Evolutionary conservation across 2,888 invertebrate genomes (phyloP).

Genomic region (Diachrysia chrysitis): DNA sequence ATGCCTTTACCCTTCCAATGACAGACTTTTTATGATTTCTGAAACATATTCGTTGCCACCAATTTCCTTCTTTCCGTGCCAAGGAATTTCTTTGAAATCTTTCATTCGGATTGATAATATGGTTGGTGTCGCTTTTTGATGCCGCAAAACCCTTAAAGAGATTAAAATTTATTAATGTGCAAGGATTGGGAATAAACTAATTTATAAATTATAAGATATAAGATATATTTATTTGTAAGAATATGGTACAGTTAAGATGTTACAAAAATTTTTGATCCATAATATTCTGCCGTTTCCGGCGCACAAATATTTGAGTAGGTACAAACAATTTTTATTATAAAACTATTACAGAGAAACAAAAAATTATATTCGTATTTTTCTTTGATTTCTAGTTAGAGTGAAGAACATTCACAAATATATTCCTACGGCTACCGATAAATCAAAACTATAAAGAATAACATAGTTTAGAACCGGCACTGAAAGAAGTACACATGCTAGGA

Average conservation of each 20-base stretch:
- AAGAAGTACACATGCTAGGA: conserved; percentile 47
- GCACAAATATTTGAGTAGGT: too few relatives aligned
- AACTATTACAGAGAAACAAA: too few relatives aligned
- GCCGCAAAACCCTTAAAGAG: not conserved
- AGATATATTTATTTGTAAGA: too few relatives aligned
- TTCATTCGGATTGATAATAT: not conserved
- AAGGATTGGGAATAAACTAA: too few relatives aligned
- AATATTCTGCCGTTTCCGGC: too few relatives aligned
- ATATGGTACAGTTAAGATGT: too few relatives aligned
- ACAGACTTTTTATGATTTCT: conserved; percentile 50
- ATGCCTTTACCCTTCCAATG: conserved; percentile 49
- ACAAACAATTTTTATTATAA: too few relatives aligned
- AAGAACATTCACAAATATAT: not conserved
- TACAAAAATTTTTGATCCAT: too few relatives aligned
- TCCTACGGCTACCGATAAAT: not conserved
- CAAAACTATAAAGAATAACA: conserved; percentile 5
- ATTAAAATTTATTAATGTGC: too few relatives aligned
- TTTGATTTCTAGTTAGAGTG: not conserved
- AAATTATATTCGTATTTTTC: too few relatives aligned
- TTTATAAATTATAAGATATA: too few relatives aligned
- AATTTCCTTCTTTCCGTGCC: conserved; percentile 23
- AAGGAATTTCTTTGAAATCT: not conserved
- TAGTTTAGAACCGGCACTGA: not conserved
- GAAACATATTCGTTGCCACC: conserved; percentile 34
- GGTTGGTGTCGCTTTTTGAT: not conserved